These are phyloP conservation scores for Umimayanthus chanpuru DNA, from an alignment of 92 coral and sea anemone species.

Conservation along the genomic window DNA sequence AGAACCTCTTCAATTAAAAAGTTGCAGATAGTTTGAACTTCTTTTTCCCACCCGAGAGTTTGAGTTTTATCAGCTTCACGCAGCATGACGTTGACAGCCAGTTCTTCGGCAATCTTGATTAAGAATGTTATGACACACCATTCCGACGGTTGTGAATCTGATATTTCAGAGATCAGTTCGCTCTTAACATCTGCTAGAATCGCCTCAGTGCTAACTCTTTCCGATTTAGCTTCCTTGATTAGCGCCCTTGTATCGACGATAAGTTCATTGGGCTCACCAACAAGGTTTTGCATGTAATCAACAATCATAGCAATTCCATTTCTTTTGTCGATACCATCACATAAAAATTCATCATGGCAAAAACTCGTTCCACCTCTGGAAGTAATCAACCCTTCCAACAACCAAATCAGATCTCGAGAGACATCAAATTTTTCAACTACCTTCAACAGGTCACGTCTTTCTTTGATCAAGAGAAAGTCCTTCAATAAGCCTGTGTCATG, in stretches of 20 bases:
- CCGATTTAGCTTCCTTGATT: neutral
- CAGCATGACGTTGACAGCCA: neutral
- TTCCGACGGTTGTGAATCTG: no score
- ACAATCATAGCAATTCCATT: neutral
- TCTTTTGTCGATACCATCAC: neutral
- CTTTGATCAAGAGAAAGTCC: neutral
- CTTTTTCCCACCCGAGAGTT: neutral
- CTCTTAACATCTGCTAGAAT: no score
- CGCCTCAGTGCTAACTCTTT: neutral
- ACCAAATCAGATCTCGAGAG: constrained; percentile 12
- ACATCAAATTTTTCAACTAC: neutral
- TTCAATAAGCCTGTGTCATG: neutral
- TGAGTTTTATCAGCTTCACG: neutral
- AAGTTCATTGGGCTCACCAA: neutral
- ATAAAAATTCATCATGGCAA: neutral
- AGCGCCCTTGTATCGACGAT: neutral
- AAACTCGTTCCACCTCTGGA: neutral
- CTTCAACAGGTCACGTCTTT: neutral
- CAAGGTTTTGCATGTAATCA: neutral
- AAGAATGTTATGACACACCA: neutral
- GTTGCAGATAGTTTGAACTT: neutral
- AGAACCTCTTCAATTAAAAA: neutral
- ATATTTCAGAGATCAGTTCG: no score
- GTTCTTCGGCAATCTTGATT: constrained; percentile 9
- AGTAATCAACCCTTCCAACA: neutral